These are phyloP conservation scores for Amiota communis DNA, from an alignment of 2,888 invertebrate genomes.

Conservation along the genomic window DNA sequence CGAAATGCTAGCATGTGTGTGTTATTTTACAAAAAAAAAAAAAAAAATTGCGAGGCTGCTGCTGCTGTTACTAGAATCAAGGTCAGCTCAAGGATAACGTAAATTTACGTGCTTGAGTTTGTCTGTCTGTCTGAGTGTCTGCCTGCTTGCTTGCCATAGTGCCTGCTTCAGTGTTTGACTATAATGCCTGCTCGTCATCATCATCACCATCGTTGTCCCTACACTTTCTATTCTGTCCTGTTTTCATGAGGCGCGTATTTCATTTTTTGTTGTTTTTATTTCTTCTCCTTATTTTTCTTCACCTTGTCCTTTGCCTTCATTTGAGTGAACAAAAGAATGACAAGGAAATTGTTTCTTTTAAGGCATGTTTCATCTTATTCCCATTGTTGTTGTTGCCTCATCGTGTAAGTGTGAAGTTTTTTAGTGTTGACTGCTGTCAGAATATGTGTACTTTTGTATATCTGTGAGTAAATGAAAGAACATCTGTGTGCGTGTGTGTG, in stretches of 20 bases:
- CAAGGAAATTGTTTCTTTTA: conserved; percentile 48
- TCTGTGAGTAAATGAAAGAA: neutral
- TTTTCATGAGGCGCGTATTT: conserved; percentile 20
- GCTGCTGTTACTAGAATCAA: conserved; percentile 48
- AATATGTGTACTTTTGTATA: conserved; percentile 1
- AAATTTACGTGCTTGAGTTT: conserved; percentile 55
- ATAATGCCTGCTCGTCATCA: conserved; percentile 48
- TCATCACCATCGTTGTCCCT: conserved; percentile 25
- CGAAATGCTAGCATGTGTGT: neutral
- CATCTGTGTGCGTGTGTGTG: conserved; percentile 35
- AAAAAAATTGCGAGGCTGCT: too few relatives aligned
- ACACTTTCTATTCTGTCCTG: too few relatives aligned
- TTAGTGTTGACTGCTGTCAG: neutral
- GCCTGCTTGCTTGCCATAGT: neutral
- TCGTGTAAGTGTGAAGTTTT: conserved; percentile 13
- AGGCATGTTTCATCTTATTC: neutral
- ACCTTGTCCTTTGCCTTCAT: neutral
- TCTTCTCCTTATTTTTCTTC: neutral
- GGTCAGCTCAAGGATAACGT: conserved; percentile 66
- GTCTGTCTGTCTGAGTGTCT: conserved; percentile 10
- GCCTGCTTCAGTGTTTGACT: conserved; percentile 54
- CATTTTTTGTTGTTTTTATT: conserved; percentile 36
- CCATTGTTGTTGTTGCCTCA: neutral
- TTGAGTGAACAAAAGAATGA: conserved; percentile 44
- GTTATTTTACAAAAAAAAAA: too few relatives aligned